These are phyloP conservation scores for Syrphus vitripennis DNA, from an alignment of 2,888 invertebrate genomes.

Conservation along the genomic window DNA sequence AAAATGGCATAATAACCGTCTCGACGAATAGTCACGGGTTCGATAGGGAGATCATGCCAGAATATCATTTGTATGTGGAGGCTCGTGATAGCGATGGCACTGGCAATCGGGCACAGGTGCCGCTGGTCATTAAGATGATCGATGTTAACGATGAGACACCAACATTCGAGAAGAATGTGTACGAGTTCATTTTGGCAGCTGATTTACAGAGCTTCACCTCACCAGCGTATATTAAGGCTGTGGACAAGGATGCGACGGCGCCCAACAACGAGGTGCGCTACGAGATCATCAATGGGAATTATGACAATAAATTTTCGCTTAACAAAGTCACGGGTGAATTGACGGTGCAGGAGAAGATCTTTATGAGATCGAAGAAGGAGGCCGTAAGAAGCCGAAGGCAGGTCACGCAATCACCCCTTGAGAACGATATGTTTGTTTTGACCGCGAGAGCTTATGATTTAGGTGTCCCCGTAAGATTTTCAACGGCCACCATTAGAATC, in stretches of 20 bases:
- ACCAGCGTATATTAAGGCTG: slow-evolving; percentile 90
- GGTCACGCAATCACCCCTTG: slow-evolving; percentile 58
- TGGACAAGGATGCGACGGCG: slow-evolving; percentile 90
- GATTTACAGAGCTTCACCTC: slow-evolving; percentile 89
- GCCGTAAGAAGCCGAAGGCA: slow-evolving; percentile 74
- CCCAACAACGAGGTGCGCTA: slow-evolving; percentile 94
- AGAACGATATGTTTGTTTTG: slow-evolving; percentile 83
- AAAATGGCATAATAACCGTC: slow-evolving; percentile 91
- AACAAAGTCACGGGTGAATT: slow-evolving; percentile 90
- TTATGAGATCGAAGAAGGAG: slow-evolving; percentile 79
- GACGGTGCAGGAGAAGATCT: slow-evolving; percentile 83
- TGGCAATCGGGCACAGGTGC: slow-evolving; percentile 88
- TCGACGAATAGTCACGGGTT: slow-evolving; percentile 88
- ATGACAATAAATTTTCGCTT: slow-evolving; percentile 88
- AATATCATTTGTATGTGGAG: slow-evolving; percentile 90
- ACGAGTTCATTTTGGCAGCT: slow-evolving; percentile 90
- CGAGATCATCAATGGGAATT: slow-evolving; percentile 90
- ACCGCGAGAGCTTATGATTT: slow-evolving; percentile 91
- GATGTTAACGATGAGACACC: slow-evolving; percentile 94
- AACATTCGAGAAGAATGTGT: slow-evolving; percentile 88
- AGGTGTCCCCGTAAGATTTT: slow-evolving; percentile 89
- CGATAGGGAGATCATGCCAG: slow-evolving; percentile 91
- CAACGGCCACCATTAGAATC: slow-evolving; percentile 88
- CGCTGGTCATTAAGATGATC: slow-evolving; percentile 88
- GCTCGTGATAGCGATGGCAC: slow-evolving; percentile 93